These are phyloP conservation scores for Heteractis magnifica DNA, from an alignment of 92 coral and sea anemone species.

Conservation along the genomic window DNA sequence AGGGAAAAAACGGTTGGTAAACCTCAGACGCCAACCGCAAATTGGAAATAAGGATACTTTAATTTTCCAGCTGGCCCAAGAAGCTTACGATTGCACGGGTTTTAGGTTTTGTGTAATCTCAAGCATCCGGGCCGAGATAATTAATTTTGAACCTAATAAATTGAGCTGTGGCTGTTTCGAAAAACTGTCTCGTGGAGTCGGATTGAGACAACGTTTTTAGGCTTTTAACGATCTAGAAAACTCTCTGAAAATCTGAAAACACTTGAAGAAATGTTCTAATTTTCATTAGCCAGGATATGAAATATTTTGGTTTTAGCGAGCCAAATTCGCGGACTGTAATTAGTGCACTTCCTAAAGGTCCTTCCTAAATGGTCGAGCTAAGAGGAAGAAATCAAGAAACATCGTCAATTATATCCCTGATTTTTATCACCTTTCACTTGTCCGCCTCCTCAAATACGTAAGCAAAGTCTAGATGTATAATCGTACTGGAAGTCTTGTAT, in stretches of 20 bases:
- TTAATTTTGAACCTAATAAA: background rate
- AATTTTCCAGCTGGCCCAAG: background rate
- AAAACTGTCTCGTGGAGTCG: no score
- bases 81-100: background rate
- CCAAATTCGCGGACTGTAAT: background rate
- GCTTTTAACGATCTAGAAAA: background rate
- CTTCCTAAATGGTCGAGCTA: background rate
- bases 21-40: conserved; percentile 4
- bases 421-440: conserved; percentile 11
- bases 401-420: conserved; percentile 1
- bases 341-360: conserved; percentile 9
- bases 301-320: background rate
- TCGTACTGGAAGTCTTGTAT: background rate
- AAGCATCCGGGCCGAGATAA: background rate
- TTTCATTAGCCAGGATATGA: background rate
- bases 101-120: background rate
- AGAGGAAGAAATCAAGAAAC: conserved; percentile 1
- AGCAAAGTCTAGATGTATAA: conserved; percentile 8
- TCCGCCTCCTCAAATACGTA: conserved; percentile 14
- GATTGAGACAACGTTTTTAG: background rate
- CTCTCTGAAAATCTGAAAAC: background rate
- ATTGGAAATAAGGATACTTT: background rate
- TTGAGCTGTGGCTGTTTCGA: no score
- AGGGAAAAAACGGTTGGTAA: background rate
- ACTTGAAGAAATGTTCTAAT: background rate